phyloP scores from a whole-genome alignment of 53 echinoderm and acorn worm genomes.

The Holothuria leucospilota region DNA sequence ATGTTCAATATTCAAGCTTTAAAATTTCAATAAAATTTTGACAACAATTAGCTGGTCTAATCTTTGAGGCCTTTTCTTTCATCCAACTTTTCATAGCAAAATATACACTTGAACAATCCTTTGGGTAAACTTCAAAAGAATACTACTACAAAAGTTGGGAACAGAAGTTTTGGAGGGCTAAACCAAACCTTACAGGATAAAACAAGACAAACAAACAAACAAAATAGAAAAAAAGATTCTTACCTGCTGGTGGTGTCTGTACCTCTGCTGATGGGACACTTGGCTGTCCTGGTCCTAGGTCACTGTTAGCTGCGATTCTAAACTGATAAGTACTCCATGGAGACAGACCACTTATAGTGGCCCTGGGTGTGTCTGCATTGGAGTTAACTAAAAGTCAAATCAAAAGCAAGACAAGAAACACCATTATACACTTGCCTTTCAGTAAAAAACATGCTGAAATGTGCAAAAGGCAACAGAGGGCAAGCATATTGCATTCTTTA shows the following conservation, averaged over 20 bases:
- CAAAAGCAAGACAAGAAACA: not conserved
- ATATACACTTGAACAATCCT: too few species aligned
- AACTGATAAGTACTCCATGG: constrained; percentile 84
- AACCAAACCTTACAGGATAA: too few species aligned
- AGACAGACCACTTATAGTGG: constrained; percentile 61
- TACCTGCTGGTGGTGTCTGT: constrained; percentile 60
- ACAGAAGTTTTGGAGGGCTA: too few species aligned
- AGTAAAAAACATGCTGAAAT: not conserved
- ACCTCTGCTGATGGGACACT: constrained; percentile 68
- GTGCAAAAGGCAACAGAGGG: not conserved
- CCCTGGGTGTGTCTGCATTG: not conserved
- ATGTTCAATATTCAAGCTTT: too few species aligned
- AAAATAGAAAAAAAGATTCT: constrained; percentile 12
- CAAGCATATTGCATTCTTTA: not conserved
- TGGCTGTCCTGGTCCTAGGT: constrained; percentile 72
- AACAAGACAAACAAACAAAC: too few species aligned
- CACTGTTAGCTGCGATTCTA: constrained; percentile 78
- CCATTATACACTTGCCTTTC: not conserved
- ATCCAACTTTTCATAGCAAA: too few species aligned
- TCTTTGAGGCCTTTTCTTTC: too few species aligned
- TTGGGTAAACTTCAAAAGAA: too few species aligned
- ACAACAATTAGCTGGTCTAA: too few species aligned
- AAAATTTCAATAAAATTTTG: too few species aligned
- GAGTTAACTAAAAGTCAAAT: constrained; percentile 44
- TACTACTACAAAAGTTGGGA: too few species aligned